Evolutionary conservation across 2,797 vertebrate species (phyloP), one percentile per base, ranked within the genome.

Genomic region (Brotula barbata): DNA sequence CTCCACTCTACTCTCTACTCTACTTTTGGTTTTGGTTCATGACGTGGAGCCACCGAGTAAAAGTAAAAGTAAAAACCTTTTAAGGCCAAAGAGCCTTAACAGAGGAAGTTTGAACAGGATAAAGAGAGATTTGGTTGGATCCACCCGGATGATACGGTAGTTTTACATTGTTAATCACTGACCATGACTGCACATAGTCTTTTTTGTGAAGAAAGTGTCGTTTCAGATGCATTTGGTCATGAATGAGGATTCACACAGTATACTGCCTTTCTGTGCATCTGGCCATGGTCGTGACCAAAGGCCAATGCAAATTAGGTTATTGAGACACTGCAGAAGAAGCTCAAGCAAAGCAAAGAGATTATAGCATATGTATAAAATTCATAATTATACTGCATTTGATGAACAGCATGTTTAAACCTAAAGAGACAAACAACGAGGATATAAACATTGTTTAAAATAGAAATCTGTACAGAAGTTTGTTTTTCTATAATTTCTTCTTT

Each of bases 81-180:
- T 34, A 53, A 73, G 68, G 36, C 67, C 78, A 88, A 89, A 90
- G 77, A 89, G 87, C 86, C 70, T 90, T 88, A 88, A 85, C 66
- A 64, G 69, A 82, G 77, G 83, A 90, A 82, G 84, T 90, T 90
- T 88, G 74, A 76, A 78, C 71, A 81, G 67, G 89, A 91, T 91
- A 80, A 90, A 73, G 69, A 57, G 83, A 89, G 88, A 91, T 92
- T 91, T 88, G 62, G 60, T 82, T 73, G 74, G 88, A 87, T 90
- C 87, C 89, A 84, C 90, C 86, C 88, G 86, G 86, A 87, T 89
- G 87, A 92, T 88, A n/a, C n/a, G n/a, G n/a, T n/a, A 89, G 85
- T 81, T 71, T 85, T 67, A 82, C 70, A 86, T 89, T 90, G 84
- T 90, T 89, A 87, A 91, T 91, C 86, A 90, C 83, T 89, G 84